Percentiles rank a stretch among this genome's conserved stretches.
Conservation (phyloP, 2,888 invertebrate genomes). For the Merodon equestris region DNA sequence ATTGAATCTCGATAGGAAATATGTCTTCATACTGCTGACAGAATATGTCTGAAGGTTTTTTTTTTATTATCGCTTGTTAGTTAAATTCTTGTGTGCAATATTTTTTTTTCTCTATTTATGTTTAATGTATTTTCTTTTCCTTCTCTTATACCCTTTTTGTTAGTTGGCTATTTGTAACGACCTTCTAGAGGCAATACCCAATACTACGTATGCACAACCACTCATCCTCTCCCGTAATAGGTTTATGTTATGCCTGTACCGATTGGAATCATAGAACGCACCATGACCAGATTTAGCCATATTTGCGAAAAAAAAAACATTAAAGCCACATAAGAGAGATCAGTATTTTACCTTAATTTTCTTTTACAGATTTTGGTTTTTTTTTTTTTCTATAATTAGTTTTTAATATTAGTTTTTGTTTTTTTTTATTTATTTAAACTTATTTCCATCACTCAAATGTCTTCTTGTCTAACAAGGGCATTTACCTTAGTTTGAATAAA, state of each 20-base stretch:
- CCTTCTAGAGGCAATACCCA: no score
- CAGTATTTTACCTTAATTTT: slow-evolving; percentile 33
- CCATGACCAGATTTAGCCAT: slow-evolving; percentile 14
- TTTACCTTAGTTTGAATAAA: background rate
- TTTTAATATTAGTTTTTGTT: slow-evolving; percentile 10
- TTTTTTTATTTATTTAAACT: slow-evolving; percentile 18
- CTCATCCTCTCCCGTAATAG: no score
- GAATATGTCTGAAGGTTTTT: background rate
- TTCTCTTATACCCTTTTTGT: no score
- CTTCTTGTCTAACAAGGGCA: slow-evolving; percentile 44
- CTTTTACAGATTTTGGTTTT: slow-evolving; percentile 5
- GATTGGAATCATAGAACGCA: slow-evolving; percentile 8
- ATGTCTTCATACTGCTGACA: no score
- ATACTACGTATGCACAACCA: no score
- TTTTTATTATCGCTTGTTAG: slow-evolving; percentile 14
- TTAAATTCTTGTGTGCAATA: slow-evolving; percentile 32
- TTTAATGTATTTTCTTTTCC: background rate
- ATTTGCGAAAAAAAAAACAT: background rate
- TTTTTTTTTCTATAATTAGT: slow-evolving; percentile 12
- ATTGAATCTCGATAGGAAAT: no score
- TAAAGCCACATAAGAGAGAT: slow-evolving; percentile 24
- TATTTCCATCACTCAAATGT: slow-evolving; percentile 16
- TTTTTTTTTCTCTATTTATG: slow-evolving; percentile 10
- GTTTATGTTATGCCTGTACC: background rate
- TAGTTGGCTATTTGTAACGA: no score